A percentile compares a stretch with the other conserved stretches of the same genome.
Conservation (phyloP, 2,797 vertebrate genomes). For the Chanos chanos region DNA sequence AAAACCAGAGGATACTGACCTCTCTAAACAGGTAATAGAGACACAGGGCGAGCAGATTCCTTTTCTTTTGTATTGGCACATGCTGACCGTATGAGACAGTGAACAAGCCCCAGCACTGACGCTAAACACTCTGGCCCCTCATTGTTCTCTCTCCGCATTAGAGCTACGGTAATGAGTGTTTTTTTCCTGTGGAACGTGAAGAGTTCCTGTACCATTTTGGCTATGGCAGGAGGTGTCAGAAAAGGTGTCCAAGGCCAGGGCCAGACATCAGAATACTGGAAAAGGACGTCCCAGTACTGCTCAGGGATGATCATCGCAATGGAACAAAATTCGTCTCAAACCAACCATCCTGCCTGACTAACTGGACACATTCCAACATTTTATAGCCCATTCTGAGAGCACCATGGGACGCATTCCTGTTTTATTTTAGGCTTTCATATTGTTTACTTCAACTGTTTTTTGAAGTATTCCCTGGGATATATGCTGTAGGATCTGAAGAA, state of each 20-base stretch:
- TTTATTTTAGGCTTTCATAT: slow-evolving; percentile 64
- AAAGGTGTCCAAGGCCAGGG: slow-evolving; percentile 34
- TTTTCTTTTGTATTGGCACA: slow-evolving; percentile 13
- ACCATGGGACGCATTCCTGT: slow-evolving; percentile 46
- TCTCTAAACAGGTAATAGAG: slow-evolving; percentile 27
- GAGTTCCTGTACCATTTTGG: slow-evolving; percentile 21
- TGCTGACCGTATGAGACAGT: slow-evolving; percentile 11
- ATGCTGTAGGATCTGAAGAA: slow-evolving; percentile 53
- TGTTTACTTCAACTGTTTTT: slow-evolving; percentile 63
- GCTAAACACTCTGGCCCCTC: slow-evolving; percentile 6
- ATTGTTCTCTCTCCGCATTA: slow-evolving; percentile 42
- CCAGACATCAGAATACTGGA: slow-evolving; percentile 36
- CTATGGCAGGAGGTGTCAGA: neutral
- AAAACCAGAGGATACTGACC: slow-evolving; percentile 8
- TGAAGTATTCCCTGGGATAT: slow-evolving; percentile 56
- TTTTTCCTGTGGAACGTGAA: slow-evolving; percentile 46
- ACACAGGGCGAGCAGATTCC: slow-evolving; percentile 22
- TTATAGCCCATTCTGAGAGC: slow-evolving; percentile 51
- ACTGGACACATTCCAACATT: slow-evolving; percentile 50
- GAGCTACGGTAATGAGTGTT: slow-evolving; percentile 26
- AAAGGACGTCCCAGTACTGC: slow-evolving; percentile 16
- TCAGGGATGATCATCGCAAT: slow-evolving; percentile 22
- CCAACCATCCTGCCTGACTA: slow-evolving; percentile 1
- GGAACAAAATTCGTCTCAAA: slow-evolving; percentile 36
- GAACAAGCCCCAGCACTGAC: slow-evolving; percentile 5